A percentile compares a stretch with the other conserved stretches of the same genome.
Evolutionary conservation across 2,888 invertebrate genomes (phyloP).

Genomic region (Petrolisthes manimaculis): DNA sequence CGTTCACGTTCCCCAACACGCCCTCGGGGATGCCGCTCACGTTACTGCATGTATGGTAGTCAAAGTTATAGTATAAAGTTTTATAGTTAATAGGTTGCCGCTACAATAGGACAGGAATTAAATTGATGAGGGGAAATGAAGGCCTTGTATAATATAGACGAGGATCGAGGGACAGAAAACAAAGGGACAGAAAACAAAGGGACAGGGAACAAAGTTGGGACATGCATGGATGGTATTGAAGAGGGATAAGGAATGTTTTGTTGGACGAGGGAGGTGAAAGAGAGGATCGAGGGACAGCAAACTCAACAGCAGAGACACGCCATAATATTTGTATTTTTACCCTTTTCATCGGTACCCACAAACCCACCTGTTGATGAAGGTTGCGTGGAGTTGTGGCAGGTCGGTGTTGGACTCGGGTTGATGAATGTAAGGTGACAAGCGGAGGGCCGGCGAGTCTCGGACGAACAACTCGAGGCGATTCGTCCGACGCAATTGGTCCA

Average conservation of each 20-base stretch:
- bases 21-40: slow-evolving; percentile 28
- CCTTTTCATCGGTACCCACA: neutral
- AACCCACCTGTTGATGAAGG: slow-evolving; percentile 35
- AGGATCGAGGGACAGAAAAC: neutral
- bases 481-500: neutral
- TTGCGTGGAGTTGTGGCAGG: slow-evolving; percentile 8
- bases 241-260: too few species aligned
- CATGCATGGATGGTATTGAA: neutral
- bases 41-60: slow-evolving; percentile 3
- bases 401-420: neutral
- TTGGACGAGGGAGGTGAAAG: neutral
- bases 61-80: neutral
- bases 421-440: neutral
- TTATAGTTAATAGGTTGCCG: neutral
- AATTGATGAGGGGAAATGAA: neutral
- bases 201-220: neutral
- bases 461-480: neutral
- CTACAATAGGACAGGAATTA: neutral
- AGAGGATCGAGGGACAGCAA: neutral
- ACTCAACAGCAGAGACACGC: neutral
- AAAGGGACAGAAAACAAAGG: too few species aligned
- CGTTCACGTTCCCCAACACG: neutral
- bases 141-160: neutral
- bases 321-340: neutral
- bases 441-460: neutral